These are phyloP conservation scores for Julus scandinavius DNA, from an alignment of 2,888 invertebrate genomes.

Conservation along the genomic window DNA sequence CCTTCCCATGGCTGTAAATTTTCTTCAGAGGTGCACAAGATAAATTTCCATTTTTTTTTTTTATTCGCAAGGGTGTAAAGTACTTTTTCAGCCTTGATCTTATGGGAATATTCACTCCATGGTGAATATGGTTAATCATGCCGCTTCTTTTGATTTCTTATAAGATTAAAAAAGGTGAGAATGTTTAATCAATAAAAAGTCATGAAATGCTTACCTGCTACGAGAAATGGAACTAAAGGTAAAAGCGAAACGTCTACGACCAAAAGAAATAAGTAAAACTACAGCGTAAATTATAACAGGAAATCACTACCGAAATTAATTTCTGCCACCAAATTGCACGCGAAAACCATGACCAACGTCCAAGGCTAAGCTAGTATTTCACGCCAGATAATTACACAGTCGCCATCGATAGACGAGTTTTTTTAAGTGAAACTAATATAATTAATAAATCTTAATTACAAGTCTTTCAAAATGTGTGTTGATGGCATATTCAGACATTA, in stretches of 20 bases:
- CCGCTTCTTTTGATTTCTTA: not conserved
- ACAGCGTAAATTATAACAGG: not conserved
- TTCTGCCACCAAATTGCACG: not conserved
- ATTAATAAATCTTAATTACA: too few species aligned
- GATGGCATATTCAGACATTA: too few species aligned
- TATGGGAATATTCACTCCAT: not conserved
- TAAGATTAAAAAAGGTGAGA: not conserved
- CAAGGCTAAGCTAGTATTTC: not conserved
- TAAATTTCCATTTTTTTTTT: not conserved
- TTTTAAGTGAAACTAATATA: too few species aligned
- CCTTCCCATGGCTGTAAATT: not conserved
- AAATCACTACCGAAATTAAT: not conserved
- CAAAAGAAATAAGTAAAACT: not conserved
- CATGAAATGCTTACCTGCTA: not conserved
- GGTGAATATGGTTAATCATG: conserved; percentile 21
- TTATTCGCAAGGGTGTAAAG: not conserved
- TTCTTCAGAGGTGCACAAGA: not conserved
- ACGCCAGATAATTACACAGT: not conserved
- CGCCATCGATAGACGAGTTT: not conserved
- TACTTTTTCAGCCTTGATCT: not conserved
- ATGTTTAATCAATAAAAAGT: not conserved
- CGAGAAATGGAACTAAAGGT: not conserved
- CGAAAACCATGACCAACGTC: not conserved
- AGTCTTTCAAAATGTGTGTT: too few species aligned
- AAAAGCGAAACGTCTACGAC: not conserved